Evolutionary conservation across 2,797 vertebrate genomes (phyloP).

Genomic region (Thalassophryne amazonica): DNA sequence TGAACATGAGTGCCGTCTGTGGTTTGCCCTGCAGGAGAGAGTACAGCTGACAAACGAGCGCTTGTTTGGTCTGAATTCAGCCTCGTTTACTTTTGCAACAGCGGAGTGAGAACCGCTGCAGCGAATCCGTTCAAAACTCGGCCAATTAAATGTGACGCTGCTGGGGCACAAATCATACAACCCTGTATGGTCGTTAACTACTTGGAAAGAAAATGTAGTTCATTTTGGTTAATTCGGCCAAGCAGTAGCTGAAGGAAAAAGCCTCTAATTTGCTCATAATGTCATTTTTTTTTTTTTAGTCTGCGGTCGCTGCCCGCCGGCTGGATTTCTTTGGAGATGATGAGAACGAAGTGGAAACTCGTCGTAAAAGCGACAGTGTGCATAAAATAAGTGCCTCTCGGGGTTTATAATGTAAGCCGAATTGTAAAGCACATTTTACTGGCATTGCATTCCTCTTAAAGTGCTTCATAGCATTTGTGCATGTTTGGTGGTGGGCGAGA

Average conservation of each 20-base stretch:
- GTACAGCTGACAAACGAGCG: too few species aligned
- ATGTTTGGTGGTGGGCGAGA: background rate
- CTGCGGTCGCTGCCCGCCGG: background rate
- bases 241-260: rapidly evolving
- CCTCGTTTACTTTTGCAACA: too few species aligned
- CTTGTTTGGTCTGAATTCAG: too few species aligned
- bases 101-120: background rate
- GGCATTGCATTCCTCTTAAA: rapidly evolving
- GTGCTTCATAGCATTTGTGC: rapidly evolving
- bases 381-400: rapidly evolving
- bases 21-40: too few species aligned
- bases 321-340: rapidly evolving
- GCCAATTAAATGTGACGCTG: rapidly evolving
- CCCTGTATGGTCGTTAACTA: rapidly evolving
- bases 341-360: background rate
- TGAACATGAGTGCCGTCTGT: too few species aligned
- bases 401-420: slow-evolving; percentile 8
- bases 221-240: background rate
- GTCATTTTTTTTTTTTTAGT: background rate
- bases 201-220: rapidly evolving
- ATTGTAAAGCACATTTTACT: rapidly evolving
- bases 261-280: background rate
- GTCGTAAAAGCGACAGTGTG: slow-evolving; percentile 23
- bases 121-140: slow-evolving; percentile 14
- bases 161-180: rapidly evolving